A percentile compares a stretch with the other conserved stretches of the same genome.
phyloP scores from a whole-genome alignment of 2,797 vertebrate genomes.

The Euphonia xanthogaster region DNA sequence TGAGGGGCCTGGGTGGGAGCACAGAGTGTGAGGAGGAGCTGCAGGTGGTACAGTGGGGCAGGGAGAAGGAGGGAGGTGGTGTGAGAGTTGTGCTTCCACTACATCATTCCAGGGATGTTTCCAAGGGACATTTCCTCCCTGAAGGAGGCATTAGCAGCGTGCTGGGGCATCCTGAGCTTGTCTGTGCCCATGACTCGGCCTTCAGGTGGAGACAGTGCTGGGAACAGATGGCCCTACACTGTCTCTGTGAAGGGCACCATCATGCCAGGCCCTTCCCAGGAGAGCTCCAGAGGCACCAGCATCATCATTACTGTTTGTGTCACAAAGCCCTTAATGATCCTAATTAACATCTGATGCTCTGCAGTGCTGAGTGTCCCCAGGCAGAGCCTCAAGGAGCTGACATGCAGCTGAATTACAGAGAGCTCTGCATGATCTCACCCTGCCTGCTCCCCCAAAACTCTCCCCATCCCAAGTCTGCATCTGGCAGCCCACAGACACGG shows the following conservation, averaged over 20 bases:
- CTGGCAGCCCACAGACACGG: accelerated
- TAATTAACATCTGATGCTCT: neutral
- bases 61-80: neutral
- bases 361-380: neutral
- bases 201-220: accelerated
- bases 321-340: neutral
- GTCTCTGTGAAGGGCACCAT: neutral
- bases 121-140: neutral
- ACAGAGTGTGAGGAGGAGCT: accelerated
- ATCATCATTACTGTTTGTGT: neutral
- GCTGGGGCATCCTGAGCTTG: neutral
- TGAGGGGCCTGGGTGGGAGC: neutral
- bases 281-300: neutral
- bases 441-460: neutral
- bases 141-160: neutral
- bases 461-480: accelerated
- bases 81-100: neutral
- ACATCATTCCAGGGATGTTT: accelerated
- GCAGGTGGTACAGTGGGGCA: accelerated
- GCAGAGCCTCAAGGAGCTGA: neutral
- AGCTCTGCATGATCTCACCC: neutral
- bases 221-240: accelerated
- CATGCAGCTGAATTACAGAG: neutral
- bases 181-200: accelerated
- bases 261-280: neutral